Evolutionary conservation across 1,140 invertebrate genomes (phyloP), one percentile per base, ranked within the genome.

Genomic region (Cepaea nemoralis): DNA sequence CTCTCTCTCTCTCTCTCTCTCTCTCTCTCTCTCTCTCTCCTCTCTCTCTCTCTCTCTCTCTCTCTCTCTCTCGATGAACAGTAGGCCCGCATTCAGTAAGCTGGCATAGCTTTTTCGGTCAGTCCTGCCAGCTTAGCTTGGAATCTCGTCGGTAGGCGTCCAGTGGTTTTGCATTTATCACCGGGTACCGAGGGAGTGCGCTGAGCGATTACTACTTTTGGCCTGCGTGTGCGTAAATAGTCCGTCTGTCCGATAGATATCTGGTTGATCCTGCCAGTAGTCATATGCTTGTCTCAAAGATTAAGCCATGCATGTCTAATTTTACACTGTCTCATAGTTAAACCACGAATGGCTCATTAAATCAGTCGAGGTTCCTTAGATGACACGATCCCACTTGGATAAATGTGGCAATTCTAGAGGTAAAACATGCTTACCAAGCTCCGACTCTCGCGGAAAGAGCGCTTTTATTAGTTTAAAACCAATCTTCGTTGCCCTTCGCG

Each of bases 381-480:
- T 55, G 92, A 94, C 93, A 55, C 91, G 90, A 84, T 89, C 73
- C 93, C 95, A 95, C 94, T 94, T 95, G 95, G 95, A 96, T 96
- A 96, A 96, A 95, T 94, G 95, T 95, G 94, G 94, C 94, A 95
- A 95, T 94, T 95, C 94, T 95, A 95, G 94, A 95, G 94, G 87
- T 88, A 88, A 86, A 88, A 88, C 87, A 88, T 88, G 85, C 82
- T 80, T 83, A 45, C 80, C 86, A 84, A 83, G 83, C 85, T 82
- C n/a, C 83, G 85, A 85, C 85, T 78, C 93, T 92, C 70, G 39
- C 94, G 86, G 88, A 77, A 85, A 81, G 85, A 85, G 81, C 80
- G 88, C 86, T 74, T n/a, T 90, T 90, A 95, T 94, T 94, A 94
- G 94, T 93, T 93, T 92, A 94, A 94, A 94, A 94, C 93, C 92